Evolutionary conservation across 2,888 invertebrate species (phyloP), one percentile per base, ranked within the genome.

Genomic region (Holacanthella duospinosa): DNA sequence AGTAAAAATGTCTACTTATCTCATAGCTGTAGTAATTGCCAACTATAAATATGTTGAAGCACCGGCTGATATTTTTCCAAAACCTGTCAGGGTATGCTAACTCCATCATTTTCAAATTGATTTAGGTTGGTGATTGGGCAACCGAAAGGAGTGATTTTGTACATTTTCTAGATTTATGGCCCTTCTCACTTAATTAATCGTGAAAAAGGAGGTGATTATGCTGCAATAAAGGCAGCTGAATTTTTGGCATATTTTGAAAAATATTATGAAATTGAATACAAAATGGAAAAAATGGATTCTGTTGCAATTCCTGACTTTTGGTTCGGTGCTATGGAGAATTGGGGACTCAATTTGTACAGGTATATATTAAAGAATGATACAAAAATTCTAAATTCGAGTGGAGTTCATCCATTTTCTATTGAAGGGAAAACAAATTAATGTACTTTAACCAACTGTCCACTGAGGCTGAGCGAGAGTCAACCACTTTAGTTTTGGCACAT

Each of bases 321-420:
- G 0, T 85, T 85, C 60, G 66, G 56, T 25, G 86, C 90, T 63
- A 88, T 88, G 84, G 86, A 87, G 76, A 86, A 87, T 75, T 87
- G 86, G 86, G 86, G 86, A 0, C 75, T 86, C 25, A 81, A 85
- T 54, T 84, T 83, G 1, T 84, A 83, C 71, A 79, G 80, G 83
- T 84, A 74, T 67, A 64, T 61, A 60, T 62, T 4, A 9, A 19
- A n/a, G n/a, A n/a, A n/a, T n/a, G n/a, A n/a, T n/a, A n/a, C n/a
- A n/a, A n/a, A n/a, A n/a, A n/a, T n/a, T n/a, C n/a, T n/a, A n/a
- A n/a, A n/a, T n/a, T n/a, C n/a, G n/a, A n/a, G n/a, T n/a, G n/a
- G n/a, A n/a, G n/a, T n/a, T n/a, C n/a, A n/a, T n/a, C n/a, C n/a
- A n/a, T n/a, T n/a, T n/a, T n/a, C n/a, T n/a, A n/a, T n/a, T n/a